Conservation (phyloP, 2,888 invertebrate genomes). For the Ormyrus rosae region DNA sequence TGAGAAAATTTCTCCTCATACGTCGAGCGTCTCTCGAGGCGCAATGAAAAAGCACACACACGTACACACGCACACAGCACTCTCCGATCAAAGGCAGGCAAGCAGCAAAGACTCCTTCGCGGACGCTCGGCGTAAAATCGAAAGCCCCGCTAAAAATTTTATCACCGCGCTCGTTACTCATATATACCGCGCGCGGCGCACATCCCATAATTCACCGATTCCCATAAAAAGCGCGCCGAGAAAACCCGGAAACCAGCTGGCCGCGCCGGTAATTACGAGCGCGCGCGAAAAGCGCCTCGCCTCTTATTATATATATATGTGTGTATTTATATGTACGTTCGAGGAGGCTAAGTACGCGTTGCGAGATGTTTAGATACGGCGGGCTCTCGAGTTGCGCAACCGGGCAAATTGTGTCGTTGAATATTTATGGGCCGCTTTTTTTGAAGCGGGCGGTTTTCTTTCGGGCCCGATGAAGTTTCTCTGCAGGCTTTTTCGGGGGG, state of each 20-base stretch:
- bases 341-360: background rate
- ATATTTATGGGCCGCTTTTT: too few relatives aligned
- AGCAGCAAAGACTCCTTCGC: slow-evolving; percentile 5
- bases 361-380: too few relatives aligned
- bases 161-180: slow-evolving; percentile 1
- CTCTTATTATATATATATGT: background rate
- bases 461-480: too few relatives aligned
- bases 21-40: too few relatives aligned
- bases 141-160: slow-evolving; percentile 31
- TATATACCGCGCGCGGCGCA: background rate
- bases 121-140: slow-evolving; percentile 6
- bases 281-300: background rate
- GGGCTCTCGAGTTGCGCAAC: too few relatives aligned
- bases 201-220: slow-evolving; percentile 39
- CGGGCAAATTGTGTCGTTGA: too few relatives aligned
- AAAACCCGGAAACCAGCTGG: slow-evolving; percentile 40
- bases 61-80: too few relatives aligned
- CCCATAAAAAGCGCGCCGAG: slow-evolving; percentile 16
- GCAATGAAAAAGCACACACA: too few relatives aligned
- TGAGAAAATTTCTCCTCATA: too few relatives aligned
- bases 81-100: background rate
- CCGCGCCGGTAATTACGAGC: too few relatives aligned
- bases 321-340: background rate
- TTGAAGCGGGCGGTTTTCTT: too few relatives aligned
- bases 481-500: too few relatives aligned